Conservation (phyloP, 2,888 invertebrate species). For the Erebia palarica region DNA sequence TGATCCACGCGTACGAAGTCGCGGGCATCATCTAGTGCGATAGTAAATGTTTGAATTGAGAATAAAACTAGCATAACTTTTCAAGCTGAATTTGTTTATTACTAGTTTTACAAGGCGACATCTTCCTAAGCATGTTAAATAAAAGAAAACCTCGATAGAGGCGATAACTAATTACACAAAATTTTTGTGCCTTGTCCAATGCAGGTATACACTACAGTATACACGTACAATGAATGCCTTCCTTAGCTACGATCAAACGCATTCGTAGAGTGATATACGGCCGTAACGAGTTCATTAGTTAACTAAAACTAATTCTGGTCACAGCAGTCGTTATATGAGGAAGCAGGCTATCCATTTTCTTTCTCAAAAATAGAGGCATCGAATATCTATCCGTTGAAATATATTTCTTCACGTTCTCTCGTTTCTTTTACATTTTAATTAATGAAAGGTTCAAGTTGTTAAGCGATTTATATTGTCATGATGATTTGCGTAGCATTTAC, state of each 20-base stretch:
- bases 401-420: constrained; percentile 1
- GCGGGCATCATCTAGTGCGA: too few relatives aligned
- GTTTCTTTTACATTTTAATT: not conserved
- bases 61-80: too few relatives aligned
- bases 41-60: too few relatives aligned
- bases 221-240: constrained; percentile 25
- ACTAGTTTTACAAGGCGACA: not conserved
- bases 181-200: not conserved
- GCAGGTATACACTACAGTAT: not conserved
- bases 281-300: constrained; percentile 66
- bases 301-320: constrained; percentile 58
- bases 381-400: constrained; percentile 8
- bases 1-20: too few relatives aligned
- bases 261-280: constrained; percentile 57
- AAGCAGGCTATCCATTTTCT: constrained; percentile 59
- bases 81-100: too few relatives aligned
- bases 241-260: constrained; percentile 37
- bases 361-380: constrained; percentile 33
- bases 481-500: not conserved
- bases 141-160: not conserved
- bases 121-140: not conserved
- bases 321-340: constrained; percentile 52
- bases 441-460: not conserved
- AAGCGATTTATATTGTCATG: not conserved
- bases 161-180: not conserved